Base-by-base conservation (phyloP, 64 coral and sea anemone genomes). In the Acropora tenuis region DNA sequence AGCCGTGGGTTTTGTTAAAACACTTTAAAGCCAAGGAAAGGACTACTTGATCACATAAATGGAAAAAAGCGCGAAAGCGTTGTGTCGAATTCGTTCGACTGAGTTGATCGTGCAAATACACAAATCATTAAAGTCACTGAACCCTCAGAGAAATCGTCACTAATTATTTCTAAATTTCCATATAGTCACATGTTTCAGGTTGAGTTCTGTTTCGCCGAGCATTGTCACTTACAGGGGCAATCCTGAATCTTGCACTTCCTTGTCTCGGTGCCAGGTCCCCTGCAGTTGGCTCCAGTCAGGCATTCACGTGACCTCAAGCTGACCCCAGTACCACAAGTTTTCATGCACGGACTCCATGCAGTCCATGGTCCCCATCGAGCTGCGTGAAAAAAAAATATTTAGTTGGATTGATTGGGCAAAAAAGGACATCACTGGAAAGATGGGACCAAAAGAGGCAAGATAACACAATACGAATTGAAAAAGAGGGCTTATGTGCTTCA, bases 301-400 rank as follows among this genome's bases (percentile, higher is more conserved):
- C 97, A 99, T 77, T 93, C 71, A 63, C 97, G 87, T 94, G 88
- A 89, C 15, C 97, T 90, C 20, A 96, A 66, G 40, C 91, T 92
- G 52, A 96, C 79, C 19, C 97, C 97, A 41, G 94, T 86, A 11
- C 94, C 97, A 77, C 97, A 99, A 2, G 94, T 95, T 78, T 95
- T 95, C 88, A 95, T 96, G 19, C 97, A 99, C 1, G 97, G 92
- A 82, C 91, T 96, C 97, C 97, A 99, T 41, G 90, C 85, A 50
- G 87, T 91, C 97, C 97, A 99, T 84, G 72, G n/a, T 40, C 97
- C 97, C 97, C 97, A 99, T 47, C 92, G 88, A 13, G 94, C 97
- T 99, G 61, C 41, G 6, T 53, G 6, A 3, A 73, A 6, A 45
- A 92, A 85, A 85, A 41, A 0, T 30, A 30, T 30, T 30, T 0